Conservation (phyloP, 1,140 invertebrate species). For the Ephestia elutella region DNA sequence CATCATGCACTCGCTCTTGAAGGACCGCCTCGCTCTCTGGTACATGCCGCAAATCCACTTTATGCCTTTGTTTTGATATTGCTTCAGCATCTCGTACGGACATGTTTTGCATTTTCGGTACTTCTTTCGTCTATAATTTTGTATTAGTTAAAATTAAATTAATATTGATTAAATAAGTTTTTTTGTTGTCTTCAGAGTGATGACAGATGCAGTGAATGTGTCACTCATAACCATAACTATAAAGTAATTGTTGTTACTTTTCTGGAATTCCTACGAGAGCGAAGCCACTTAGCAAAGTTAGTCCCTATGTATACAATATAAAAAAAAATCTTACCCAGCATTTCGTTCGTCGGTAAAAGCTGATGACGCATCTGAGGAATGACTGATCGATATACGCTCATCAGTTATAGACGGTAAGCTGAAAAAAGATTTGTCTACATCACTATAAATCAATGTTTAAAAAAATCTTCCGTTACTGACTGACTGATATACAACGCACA, state of each 20-base stretch:
- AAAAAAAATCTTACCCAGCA: too few species aligned
- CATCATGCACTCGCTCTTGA: slow-evolving; percentile 66
- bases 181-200: too few species aligned
- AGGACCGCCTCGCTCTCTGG: slow-evolving; percentile 48
- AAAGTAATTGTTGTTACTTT: too few species aligned
- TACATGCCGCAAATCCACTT: slow-evolving; percentile 57
- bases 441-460: background rate
- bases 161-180: too few species aligned
- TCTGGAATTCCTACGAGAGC: too few species aligned
- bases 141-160: too few species aligned
- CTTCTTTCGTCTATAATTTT: slow-evolving; percentile 9
- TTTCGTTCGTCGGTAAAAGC: slow-evolving; percentile 34
- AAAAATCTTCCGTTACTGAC: too few species aligned
- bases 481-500: too few species aligned
- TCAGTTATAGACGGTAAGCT: background rate
- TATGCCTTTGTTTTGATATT: slow-evolving; percentile 36
- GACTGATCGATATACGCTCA: background rate
- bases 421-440: background rate
- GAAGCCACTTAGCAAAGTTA: too few species aligned
- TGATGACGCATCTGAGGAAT: slow-evolving; percentile 38
- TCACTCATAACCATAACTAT: too few species aligned
- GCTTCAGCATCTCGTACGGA: slow-evolving; percentile 49
- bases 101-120: slow-evolving; percentile 43
- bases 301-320: too few species aligned
- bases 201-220: too few species aligned